Evolutionary conservation across 1,140 invertebrate species (phyloP), one percentile per base, ranked within the genome.

Genomic region (Drosophila kurseongensis): DNA sequence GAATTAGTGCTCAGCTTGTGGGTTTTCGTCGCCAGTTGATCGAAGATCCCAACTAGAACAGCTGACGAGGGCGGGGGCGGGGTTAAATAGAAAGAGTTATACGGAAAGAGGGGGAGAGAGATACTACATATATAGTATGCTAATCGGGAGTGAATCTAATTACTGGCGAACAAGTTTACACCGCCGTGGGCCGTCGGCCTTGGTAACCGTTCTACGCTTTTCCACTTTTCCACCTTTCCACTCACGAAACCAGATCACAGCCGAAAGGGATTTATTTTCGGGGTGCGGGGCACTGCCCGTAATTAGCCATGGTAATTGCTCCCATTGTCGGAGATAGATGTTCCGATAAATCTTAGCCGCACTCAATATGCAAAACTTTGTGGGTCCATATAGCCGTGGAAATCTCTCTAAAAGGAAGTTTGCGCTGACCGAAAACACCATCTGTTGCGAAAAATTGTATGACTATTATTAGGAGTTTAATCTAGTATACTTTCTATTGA

Each of bases 91-190:
- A 29, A 41, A 51, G n/a, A 41, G 18, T 14, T 56, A 7, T 12
- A 36, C 36, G 18, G 4, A 8, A 23, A 14, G 27, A n/a, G 27
- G 29, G n/a, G 14, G 5, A 50, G 8, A 9, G 14, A 50, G 1
- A 14, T 10, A 14, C 8, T 42, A 23, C 23, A 54, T 72, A 54
- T 54, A 18, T 27, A n/a, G 29, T 29, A 48, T 52, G 72, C 29
- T 75, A 75, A 75, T 65, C 71, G 60, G 59, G 44, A 75, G 52
- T 75, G 59, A 54, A 75, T 75, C 71, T 75, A 75, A 65, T 75
- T 75, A 65, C 59, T 42, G 44, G 23, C 27, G 35, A 75, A 75
- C 44, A 7, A 75, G 71, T 74, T 74, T 55, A 29, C 40, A 65
- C 27, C 41, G 65, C 67, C 67, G 72, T 75, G 72, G 71, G 58